Conservation (phyloP, 2,797 vertebrate species). For the Ctenosaura bakeri region DNA sequence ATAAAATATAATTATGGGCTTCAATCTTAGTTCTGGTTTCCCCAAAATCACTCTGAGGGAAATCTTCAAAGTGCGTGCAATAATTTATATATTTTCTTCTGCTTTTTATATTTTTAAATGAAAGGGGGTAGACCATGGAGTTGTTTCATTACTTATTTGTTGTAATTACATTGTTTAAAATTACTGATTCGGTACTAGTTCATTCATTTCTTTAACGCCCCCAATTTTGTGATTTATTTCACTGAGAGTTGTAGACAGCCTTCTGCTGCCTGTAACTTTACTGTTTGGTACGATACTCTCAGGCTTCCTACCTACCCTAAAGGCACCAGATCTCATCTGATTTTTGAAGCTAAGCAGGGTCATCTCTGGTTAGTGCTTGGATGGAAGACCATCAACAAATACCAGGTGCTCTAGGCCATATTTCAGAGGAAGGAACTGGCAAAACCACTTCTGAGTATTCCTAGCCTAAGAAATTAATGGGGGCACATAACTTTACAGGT, state of each 20-base stretch:
- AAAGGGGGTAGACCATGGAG: not conserved
- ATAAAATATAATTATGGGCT: constrained; percentile 9
- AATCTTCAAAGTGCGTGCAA: not conserved
- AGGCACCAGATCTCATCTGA: too few species aligned
- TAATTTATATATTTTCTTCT: too few species aligned
- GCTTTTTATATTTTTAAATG: not conserved
- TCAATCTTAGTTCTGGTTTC: not conserved
- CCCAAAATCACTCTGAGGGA: not conserved
- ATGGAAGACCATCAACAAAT: too few species aligned
- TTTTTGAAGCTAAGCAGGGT: too few species aligned
- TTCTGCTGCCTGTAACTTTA: not conserved
- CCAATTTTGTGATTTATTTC: not conserved
- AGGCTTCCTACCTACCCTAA: too few species aligned
- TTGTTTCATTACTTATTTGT: not conserved
- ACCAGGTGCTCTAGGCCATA: too few species aligned
- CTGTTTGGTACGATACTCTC: not conserved
- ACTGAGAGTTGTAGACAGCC: not conserved
- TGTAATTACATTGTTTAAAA: not conserved
- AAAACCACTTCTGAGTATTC: too few species aligned
- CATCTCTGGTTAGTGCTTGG: too few species aligned
- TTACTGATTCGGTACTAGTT: not conserved
- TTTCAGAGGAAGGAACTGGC: too few species aligned
- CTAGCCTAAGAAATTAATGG: too few species aligned
- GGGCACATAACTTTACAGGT: too few species aligned
- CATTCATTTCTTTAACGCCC: not conserved